A percentile compares a stretch with the other conserved stretches of the same genome.
phyloP scores from a whole-genome alignment of 2,797 vertebrate species.

The Phoebastria nigripes region DNA sequence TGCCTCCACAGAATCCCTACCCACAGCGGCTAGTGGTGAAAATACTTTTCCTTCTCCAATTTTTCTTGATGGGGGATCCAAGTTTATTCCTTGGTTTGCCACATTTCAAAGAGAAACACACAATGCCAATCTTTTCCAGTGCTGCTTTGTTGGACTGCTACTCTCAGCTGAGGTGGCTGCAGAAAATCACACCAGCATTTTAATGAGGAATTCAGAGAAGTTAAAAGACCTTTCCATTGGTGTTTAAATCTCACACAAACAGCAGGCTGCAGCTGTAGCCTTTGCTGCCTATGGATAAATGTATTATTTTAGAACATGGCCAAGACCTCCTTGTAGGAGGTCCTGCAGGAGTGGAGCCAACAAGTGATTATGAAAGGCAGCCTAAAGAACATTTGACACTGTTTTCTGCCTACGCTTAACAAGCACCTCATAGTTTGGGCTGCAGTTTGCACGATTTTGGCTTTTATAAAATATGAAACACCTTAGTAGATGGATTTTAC shows the following conservation, averaged over 20 bases:
- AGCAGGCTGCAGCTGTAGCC: conserved; percentile 42
- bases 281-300: conserved; percentile 48
- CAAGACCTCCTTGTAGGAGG: conserved; percentile 48
- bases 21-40: neutral
- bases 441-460: conserved; percentile 55
- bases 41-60: neutral
- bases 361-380: conserved; percentile 46
- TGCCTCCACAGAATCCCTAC: neutral
- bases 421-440: conserved; percentile 26
- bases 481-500: conserved; percentile 61
- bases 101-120: neutral
- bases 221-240: conserved; percentile 48
- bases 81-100: neutral
- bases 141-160: neutral
- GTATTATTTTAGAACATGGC: conserved; percentile 50
- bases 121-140: neutral
- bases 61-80: neutral
- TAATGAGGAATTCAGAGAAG: conserved; percentile 42
- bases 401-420: conserved; percentile 50
- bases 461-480: conserved; percentile 66
- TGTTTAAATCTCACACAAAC: conserved; percentile 53
- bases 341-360: conserved; percentile 36
- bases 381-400: conserved; percentile 57
- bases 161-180: neutral
- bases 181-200: conserved; percentile 39